Percentiles rank a stretch among this genome's conserved stretches.
Conservation (phyloP, 2,888 invertebrate species). For the Yponomeuta sedellus region DNA sequence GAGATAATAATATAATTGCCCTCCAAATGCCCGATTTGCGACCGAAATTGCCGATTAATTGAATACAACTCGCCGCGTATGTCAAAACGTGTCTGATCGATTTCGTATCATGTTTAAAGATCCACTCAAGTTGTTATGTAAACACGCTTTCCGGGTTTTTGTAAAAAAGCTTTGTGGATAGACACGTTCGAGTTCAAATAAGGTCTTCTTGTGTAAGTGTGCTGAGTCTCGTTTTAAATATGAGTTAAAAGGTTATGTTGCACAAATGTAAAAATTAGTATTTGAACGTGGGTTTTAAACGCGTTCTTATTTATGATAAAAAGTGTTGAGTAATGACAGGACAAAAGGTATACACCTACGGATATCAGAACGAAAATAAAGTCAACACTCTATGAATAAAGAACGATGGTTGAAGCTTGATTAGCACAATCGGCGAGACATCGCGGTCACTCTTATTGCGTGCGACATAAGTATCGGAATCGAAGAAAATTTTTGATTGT, state of each 20-base stretch:
- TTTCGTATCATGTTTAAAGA: neutral
- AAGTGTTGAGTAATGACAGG: neutral
- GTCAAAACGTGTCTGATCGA: slow-evolving; percentile 1
- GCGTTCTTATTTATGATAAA: neutral
- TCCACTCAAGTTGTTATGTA: neutral
- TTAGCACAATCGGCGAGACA: too few relatives aligned
- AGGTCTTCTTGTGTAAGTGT: neutral
- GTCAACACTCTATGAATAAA: neutral
- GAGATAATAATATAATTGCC: slow-evolving; percentile 43
- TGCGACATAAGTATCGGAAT: neutral
- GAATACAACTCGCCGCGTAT: neutral
- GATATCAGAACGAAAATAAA: neutral
- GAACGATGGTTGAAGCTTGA: too few relatives aligned
- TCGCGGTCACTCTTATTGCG: neutral
- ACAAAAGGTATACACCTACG: neutral
- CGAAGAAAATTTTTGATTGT: neutral
- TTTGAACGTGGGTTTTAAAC: neutral
- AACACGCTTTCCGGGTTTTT: neutral
- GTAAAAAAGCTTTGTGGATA: neutral
- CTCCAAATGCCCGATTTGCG: neutral
- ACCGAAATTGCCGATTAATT: slow-evolving; percentile 12
- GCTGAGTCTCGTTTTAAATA: neutral
- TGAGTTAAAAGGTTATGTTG: neutral
- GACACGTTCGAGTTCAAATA: neutral
- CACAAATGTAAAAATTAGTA: neutral